Conservation (phyloP, 2,113 vertebrate species). For the Tyto alba region DNA sequence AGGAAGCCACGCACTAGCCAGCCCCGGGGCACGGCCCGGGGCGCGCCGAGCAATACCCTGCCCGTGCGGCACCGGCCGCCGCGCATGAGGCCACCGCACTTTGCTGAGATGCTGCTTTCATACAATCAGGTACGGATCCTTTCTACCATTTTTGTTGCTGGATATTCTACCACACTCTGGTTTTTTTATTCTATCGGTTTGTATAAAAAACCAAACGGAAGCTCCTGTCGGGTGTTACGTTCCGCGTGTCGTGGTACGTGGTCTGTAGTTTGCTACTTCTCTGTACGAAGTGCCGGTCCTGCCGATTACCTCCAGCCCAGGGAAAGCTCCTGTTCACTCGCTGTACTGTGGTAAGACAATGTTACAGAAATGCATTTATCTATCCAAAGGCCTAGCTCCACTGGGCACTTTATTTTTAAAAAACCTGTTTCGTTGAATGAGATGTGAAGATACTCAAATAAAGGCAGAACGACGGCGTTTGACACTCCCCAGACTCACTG, state of each 20-base stretch:
- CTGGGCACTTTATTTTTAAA: conserved; percentile 52
- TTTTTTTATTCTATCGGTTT: conserved; percentile 80
- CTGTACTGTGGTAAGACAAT: conserved; percentile 10
- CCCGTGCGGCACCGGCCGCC: conserved; percentile 20
- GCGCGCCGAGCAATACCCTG: conserved; percentile 45
- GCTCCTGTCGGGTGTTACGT: not conserved
- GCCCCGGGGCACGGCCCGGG: not conserved
- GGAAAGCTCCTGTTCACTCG: conserved; percentile 19
- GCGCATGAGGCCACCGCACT: conserved; percentile 81
- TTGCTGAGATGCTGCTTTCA: conserved; percentile 79
- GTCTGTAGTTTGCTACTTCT: conserved; percentile 42
- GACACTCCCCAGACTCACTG: not conserved
- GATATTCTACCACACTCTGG: conserved; percentile 62
- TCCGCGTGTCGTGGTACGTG: not conserved
- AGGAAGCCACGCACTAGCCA: conserved; percentile 57
- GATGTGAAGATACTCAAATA: conserved; percentile 46
- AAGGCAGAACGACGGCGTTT: conserved; percentile 42
- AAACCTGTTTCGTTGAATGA: conserved; percentile 22
- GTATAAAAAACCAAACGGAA: conserved; percentile 69
- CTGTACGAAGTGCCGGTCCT: conserved; percentile 5
- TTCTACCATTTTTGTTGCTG: conserved; percentile 75
- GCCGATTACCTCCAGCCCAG: not conserved
- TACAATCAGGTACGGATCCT: conserved; percentile 67
- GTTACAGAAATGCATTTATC: conserved; percentile 42
- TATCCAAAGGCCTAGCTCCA: conserved; percentile 39